Percentiles rank a stretch among this genome's conserved stretches.
phyloP scores from a whole-genome alignment of 2,888 invertebrate genomes.

The Rhingia campestris region DNA sequence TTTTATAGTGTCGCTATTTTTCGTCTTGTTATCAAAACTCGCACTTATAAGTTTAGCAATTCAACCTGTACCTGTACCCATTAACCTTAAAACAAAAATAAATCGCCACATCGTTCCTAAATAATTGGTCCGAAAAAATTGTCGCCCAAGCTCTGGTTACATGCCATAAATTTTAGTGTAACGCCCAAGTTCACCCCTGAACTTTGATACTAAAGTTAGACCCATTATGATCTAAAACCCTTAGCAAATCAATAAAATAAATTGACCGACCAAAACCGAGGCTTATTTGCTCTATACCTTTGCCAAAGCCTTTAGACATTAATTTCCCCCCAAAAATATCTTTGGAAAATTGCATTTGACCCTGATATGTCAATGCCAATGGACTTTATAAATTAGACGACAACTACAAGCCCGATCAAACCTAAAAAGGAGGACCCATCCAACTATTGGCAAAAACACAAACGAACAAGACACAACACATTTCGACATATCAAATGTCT shows the following conservation, averaged over 20 bases:
- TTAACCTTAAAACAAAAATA: too few relatives aligned
- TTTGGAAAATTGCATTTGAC: slow-evolving; percentile 45
- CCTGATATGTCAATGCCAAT: slow-evolving; percentile 53
- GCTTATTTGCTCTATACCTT: background rate
- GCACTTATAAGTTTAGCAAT: too few relatives aligned
- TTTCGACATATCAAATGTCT: slow-evolving; percentile 68
- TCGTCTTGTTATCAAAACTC: too few relatives aligned
- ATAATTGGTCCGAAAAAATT: too few relatives aligned
- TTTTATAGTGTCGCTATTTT: too few relatives aligned
- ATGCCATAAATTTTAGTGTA: too few relatives aligned
- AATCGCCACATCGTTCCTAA: too few relatives aligned
- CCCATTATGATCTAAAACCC: too few relatives aligned
- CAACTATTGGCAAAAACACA: slow-evolving; percentile 3
- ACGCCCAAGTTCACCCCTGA: too few relatives aligned
- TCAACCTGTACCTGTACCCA: too few relatives aligned
- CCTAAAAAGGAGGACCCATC: slow-evolving; percentile 2
- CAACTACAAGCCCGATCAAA: slow-evolving; percentile 1
- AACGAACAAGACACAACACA: slow-evolving; percentile 37
- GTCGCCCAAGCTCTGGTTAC: too few relatives aligned
- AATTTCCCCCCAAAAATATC: slow-evolving; percentile 24
- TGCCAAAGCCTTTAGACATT: slow-evolving; percentile 15
- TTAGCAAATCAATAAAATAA: slow-evolving; percentile 25
- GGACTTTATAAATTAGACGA: slow-evolving; percentile 47
- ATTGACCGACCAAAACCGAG: slow-evolving; percentile 19
- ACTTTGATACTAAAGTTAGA: too few relatives aligned